A percentile compares a stretch with the other conserved stretches of the same genome.
Evolutionary conservation across 2,113 vertebrate species (phyloP).

Genomic region (Mellivora capensis): DNA sequence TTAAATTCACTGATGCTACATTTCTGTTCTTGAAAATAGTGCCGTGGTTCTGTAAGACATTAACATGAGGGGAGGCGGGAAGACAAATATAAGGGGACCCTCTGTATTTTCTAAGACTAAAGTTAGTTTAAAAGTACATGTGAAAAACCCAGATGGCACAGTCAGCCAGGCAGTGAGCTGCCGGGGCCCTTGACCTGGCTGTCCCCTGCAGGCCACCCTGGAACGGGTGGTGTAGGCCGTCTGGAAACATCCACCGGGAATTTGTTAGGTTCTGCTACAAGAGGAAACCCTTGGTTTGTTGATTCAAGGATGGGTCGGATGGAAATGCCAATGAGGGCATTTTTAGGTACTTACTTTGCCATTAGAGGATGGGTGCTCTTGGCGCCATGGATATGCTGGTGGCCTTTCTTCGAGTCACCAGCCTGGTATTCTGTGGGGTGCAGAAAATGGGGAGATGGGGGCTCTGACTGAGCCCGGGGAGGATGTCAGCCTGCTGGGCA

Average conservation of each 20-base stretch:
- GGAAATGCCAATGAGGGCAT: neutral
- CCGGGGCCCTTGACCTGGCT: neutral
- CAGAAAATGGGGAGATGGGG: neutral
- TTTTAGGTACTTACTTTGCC: neutral
- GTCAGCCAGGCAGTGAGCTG: neutral
- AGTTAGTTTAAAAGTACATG: conserved; percentile 20
- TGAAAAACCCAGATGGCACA: neutral
- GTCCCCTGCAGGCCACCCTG: rapidly evolving
- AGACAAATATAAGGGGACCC: neutral
- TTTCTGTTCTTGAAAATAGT: neutral
- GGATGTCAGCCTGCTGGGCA: neutral
- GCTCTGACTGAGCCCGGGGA: neutral
- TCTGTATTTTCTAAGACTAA: conserved; percentile 18
- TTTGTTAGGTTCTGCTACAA: neutral
- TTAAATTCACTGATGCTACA: neutral
- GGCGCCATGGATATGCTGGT: neutral
- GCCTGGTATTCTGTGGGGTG: neutral
- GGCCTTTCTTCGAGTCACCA: neutral
- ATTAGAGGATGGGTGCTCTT: neutral
- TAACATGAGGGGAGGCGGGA: neutral
- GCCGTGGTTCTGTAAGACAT: neutral
- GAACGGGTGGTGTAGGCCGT: neutral
- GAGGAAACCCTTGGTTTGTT: neutral
- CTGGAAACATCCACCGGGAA: neutral
- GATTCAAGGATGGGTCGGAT: neutral